phyloP scores from a whole-genome alignment of 2,113 vertebrate species.

The Dermatemys mawii region DNA sequence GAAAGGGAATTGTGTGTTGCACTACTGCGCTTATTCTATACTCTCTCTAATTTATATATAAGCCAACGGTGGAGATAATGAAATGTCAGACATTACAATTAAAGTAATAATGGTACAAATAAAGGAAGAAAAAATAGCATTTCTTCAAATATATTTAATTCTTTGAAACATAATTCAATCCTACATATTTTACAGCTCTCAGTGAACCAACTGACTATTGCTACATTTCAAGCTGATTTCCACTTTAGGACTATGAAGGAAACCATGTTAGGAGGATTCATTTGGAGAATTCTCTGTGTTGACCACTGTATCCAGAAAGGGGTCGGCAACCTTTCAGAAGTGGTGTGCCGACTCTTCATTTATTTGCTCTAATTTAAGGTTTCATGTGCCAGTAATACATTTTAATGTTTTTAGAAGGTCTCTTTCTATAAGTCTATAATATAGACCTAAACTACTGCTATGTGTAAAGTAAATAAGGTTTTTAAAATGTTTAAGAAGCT shows the following conservation, averaged over 20 bases:
- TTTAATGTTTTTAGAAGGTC: too few species aligned
- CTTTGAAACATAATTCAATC: neutral
- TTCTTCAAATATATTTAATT: neutral
- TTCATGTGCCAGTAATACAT: too few species aligned
- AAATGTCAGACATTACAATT: neutral
- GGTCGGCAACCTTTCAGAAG: too few species aligned
- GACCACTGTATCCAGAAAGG: neutral
- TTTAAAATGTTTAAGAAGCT: too few species aligned
- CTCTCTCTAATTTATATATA: neutral
- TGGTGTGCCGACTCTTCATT: too few species aligned
- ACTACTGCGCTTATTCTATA: neutral
- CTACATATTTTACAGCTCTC: neutral
- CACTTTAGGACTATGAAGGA: neutral
- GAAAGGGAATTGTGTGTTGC: neutral
- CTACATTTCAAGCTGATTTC: neutral
- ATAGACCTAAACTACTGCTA: too few species aligned
- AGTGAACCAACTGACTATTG: neutral
- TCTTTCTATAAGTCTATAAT: too few species aligned
- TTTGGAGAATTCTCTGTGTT: neutral
- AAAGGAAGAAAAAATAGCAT: neutral
- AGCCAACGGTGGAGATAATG: neutral
- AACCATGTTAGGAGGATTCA: neutral
- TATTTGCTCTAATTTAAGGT: too few species aligned
- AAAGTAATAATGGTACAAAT: neutral
- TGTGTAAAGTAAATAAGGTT: too few species aligned